These are phyloP conservation scores for Nomada ruficornis DNA, from an alignment of 2,888 invertebrate species.

Conservation along the genomic window DNA sequence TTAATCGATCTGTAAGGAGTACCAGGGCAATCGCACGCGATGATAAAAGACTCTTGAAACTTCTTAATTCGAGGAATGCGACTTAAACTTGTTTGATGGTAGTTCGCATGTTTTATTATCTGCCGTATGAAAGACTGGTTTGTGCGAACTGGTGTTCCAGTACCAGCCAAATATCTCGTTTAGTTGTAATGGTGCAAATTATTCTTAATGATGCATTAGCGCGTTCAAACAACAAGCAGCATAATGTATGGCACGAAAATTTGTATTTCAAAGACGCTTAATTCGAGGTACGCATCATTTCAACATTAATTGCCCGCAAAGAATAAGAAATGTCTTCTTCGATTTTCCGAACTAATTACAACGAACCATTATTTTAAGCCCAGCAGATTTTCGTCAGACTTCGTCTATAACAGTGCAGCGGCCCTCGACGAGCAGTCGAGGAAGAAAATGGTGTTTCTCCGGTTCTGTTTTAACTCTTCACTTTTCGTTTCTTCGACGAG, in stretches of 20 bases:
- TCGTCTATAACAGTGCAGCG: slow-evolving; percentile 4
- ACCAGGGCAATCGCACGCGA: background rate
- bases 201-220: too few species aligned
- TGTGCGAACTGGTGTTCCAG: too few species aligned
- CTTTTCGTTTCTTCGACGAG: slow-evolving; percentile 34
- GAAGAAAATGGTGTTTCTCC: slow-evolving; percentile 30
- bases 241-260: too few species aligned
- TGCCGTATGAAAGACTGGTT: background rate
- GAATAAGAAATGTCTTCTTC: too few species aligned
- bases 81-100: background rate
- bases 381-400: background rate
- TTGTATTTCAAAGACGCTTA: too few species aligned
- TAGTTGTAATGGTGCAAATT: too few species aligned
- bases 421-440: background rate
- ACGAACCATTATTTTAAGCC: background rate
- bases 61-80: background rate
- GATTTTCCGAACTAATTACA: too few species aligned
- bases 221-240: too few species aligned
- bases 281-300: too few species aligned
- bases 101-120: background rate
- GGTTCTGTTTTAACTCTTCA: slow-evolving; percentile 28
- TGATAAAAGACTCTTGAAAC: slow-evolving; percentile 13
- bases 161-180: too few species aligned
- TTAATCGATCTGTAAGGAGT: slow-evolving; percentile 2
- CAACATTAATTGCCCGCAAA: too few species aligned